Conservation (phyloP, 53 echinoderm and acorn worm species). For the Zoroaster sp. region DNA sequence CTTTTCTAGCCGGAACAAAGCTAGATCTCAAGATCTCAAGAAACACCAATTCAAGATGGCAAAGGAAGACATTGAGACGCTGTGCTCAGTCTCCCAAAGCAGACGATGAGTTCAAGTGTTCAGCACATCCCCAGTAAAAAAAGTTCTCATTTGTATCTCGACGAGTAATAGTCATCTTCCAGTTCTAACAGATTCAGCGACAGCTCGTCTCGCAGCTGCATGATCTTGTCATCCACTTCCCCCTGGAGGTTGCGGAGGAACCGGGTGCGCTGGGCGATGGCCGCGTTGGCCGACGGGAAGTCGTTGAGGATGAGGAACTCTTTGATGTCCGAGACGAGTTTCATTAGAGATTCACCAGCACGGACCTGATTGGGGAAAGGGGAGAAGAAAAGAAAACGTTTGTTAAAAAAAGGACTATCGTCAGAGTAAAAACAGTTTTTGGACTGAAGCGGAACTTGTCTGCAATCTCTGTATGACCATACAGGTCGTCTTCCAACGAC, state of each 20-base stretch:
- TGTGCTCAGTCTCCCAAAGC: no score
- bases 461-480: background rate
- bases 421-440: no score
- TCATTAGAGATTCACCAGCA: constrained; percentile 94
- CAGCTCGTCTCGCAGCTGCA: constrained; percentile 86
- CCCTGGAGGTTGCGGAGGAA: constrained; percentile 74
- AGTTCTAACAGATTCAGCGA: constrained; percentile 84
- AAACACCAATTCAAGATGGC: no score
- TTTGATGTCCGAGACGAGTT: constrained; percentile 94
- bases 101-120: no score
- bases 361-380: constrained; percentile 83
- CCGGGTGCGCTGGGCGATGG: constrained; percentile 80
- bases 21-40: no score
- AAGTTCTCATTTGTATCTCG: constrained; percentile 79
- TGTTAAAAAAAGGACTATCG: no score
- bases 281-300: constrained; percentile 89
- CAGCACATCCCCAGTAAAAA: background rate
- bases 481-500: background rate
- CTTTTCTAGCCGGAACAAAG: no score
- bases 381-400: no score
- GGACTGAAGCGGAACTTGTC: no score
- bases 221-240: constrained; percentile 76
- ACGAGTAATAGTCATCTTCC: constrained; percentile 94
- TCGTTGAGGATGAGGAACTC: constrained; percentile 97
- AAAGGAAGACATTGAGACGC: no score